A percentile compares a stretch with the other conserved stretches of the same genome.
Evolutionary conservation across 2,113 vertebrate genomes (phyloP).

Genomic region (Ptilorrhoa leucosticta): DNA sequence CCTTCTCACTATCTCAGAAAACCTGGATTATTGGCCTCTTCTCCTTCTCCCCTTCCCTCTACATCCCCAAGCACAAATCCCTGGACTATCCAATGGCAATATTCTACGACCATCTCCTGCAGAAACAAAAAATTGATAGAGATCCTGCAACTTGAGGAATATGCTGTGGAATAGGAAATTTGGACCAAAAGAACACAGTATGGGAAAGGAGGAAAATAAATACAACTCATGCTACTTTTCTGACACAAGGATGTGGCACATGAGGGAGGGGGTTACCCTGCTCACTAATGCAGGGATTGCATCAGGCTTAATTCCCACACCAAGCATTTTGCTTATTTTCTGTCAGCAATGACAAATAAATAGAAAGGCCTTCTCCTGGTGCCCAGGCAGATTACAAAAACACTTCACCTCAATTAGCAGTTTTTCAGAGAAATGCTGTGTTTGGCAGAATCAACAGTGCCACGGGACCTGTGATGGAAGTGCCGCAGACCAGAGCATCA

Average conservation of each 20-base stretch:
- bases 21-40: neutral
- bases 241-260: neutral
- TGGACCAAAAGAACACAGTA: neutral
- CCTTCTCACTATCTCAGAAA: neutral
- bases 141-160: neutral
- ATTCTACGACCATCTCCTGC: constrained; percentile 44
- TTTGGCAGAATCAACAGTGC: neutral
- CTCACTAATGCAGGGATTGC: neutral
- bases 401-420: neutral
- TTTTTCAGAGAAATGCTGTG: neutral
- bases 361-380: neutral
- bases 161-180: neutral
- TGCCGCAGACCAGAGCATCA: fast-evolving
- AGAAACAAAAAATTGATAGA: constrained; percentile 11
- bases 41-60: neutral
- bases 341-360: neutral
- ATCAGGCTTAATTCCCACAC: neutral
- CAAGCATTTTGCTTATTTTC: neutral
- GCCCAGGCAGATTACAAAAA: neutral
- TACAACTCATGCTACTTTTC: neutral
- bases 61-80: constrained; percentile 22
- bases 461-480: fast-evolving
- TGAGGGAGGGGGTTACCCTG: neutral
- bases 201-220: neutral
- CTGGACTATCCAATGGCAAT: constrained; percentile 47